A percentile compares a stretch with the other conserved stretches of the same genome.
Evolutionary conservation across 1,140 invertebrate genomes (phyloP).

Genomic region (Rhynchophorus ferrugineus): DNA sequence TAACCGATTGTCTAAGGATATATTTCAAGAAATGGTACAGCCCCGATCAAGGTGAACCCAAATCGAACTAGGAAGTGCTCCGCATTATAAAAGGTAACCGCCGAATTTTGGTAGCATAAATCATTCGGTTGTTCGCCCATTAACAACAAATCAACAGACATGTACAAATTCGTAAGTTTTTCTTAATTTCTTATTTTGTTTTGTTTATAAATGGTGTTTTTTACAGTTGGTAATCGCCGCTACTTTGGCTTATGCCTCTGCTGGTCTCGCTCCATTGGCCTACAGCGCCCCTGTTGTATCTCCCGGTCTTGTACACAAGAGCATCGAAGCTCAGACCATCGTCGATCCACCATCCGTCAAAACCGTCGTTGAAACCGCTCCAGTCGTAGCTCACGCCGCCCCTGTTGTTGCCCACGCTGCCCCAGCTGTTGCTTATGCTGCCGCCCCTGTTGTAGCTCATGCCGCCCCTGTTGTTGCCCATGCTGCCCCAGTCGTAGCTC

Average conservation of each 20-base stretch:
- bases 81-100: not conserved
- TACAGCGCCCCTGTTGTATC: constrained; percentile 42
- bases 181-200: constrained; percentile 4
- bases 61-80: not conserved
- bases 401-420: constrained; percentile 15
- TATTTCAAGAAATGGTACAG: no score
- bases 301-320: constrained; percentile 22
- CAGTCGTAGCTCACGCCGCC: constrained; percentile 24
- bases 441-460: constrained; percentile 40
- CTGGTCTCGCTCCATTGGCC: constrained; percentile 41
- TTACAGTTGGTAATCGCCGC: constrained; percentile 44
- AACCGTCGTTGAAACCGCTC: constrained; percentile 39
- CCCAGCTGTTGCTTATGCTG: constrained; percentile 36
- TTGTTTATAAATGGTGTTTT: not conserved
- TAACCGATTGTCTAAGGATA: no score
- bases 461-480: constrained; percentile 13
- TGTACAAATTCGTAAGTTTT: constrained; percentile 43
- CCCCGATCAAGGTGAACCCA: not conserved
- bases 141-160: constrained; percentile 21
- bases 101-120: not conserved
- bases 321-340: constrained; percentile 42
- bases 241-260: constrained; percentile 47
- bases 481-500: constrained; percentile 19
- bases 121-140: not conserved
- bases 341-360: constrained; percentile 39